Percentiles rank a stretch among this genome's conserved stretches.
Evolutionary conservation across 1,140 invertebrate species (phyloP).

Genomic region (Neelides sp.): DNA sequence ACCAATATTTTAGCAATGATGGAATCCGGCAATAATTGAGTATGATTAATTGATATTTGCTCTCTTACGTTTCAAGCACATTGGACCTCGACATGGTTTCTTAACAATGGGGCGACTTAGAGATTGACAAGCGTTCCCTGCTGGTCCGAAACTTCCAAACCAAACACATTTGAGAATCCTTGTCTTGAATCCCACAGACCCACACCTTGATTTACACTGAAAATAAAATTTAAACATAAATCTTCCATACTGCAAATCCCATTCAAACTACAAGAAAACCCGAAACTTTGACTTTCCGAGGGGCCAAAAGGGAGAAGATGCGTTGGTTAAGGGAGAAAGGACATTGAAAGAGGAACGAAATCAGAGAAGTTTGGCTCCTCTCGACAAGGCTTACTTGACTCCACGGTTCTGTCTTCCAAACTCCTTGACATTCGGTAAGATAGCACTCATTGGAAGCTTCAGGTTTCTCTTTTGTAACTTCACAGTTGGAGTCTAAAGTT

Average conservation of each 20-base stretch:
- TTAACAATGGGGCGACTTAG: constrained; percentile 57
- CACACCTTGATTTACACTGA: constrained; percentile 66
- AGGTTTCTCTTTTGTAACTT: constrained; percentile 46
- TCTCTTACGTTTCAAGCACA: constrained; percentile 43
- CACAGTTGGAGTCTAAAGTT: constrained; percentile 43
- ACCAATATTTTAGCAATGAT: not conserved
- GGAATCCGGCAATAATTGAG: not conserved
- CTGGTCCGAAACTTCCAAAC: constrained; percentile 64
- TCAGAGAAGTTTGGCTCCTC: too few species aligned
- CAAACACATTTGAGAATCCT: constrained; percentile 76
- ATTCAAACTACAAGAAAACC: too few species aligned
- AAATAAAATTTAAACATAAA: not conserved
- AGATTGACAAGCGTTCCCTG: constrained; percentile 64
- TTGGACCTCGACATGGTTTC: constrained; percentile 55
- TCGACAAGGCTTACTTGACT: constrained; percentile 55
- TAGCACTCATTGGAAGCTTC: constrained; percentile 58
- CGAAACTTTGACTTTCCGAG: not conserved
- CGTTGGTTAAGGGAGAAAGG: not conserved
- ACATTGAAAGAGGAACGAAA: not conserved
- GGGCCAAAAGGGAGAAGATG: not conserved
- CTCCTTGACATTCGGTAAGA: constrained; percentile 62
- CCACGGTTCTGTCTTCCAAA: constrained; percentile 75
- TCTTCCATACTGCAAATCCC: too few species aligned
- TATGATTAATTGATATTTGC: too few species aligned
- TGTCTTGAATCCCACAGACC: constrained; percentile 59